Evolutionary conservation across 2,888 invertebrate genomes (phyloP), one percentile per base, ranked within the genome.

Genomic region (Cylloceria caligata): DNA sequence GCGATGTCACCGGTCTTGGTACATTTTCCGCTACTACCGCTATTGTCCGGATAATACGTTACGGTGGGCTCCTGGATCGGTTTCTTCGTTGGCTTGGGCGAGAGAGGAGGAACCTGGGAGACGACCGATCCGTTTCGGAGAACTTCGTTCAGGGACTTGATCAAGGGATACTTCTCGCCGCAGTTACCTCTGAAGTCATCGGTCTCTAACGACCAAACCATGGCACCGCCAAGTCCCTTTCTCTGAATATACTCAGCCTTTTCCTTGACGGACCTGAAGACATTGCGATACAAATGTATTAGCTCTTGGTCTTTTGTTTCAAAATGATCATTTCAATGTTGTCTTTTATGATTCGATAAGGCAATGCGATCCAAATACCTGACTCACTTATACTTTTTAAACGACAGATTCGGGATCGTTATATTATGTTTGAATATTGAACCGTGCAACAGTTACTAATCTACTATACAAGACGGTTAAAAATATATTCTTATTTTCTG

Each of bases 131-230:
- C 76, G 47, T 84, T 78, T 19, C 83, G 90, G 42, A 93, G 81
- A 39, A 83, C 82, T 11, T 65, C 21, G 47, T 95, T 95, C 57
- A 97, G 94, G 6, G 94, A 92, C 36, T 90, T 94, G 16, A 97
- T 87, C 5, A 97, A 90, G 0, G 96, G 95, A 90, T 94, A 96
- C 60, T 93, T 93, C 42, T 93, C 93, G 0, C 95, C 94, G 86
- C 96, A 96, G 0, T 89, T 85, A 0, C 95, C 96, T 11, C 89
- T 93, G 87, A 96, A 96, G 88, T 97, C 97, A 87, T 97, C 97
- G 3, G 96, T 96, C 89, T 97, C 97, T 9, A 97, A 93, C 52
- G 96, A 96, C 97, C 97, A 97, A 0, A 96, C 88, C 97, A 97
- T 97, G 0, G 94, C 93, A 30, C 96, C 97, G 69, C 94, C 94